Conservation (phyloP, 2,888 invertebrate species). For the Pharmacophagus antenor region DNA sequence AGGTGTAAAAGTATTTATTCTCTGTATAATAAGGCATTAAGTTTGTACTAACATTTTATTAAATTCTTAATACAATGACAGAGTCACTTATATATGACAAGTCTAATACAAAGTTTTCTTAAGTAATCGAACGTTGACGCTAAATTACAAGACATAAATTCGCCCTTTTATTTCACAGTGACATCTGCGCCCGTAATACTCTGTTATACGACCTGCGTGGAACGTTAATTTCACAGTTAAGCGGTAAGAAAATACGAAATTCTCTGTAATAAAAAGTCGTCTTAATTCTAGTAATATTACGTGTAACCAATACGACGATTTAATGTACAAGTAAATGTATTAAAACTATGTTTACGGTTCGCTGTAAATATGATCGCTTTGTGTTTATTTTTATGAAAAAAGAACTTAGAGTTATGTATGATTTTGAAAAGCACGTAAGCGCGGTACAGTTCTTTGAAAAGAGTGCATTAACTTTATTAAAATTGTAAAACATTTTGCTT, state of each 20-base stretch:
- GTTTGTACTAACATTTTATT: neutral
- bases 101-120: neutral
- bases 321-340: no score
- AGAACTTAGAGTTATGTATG: no score
- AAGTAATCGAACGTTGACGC: constrained; percentile 3
- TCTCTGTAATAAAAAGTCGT: neutral
- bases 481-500: no score
- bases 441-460: no score
- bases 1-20: no score
- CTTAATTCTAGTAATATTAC: neutral
- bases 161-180: constrained; percentile 10
- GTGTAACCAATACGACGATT: neutral
- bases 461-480: no score
- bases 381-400: no score
- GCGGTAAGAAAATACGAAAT: neutral
- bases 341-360: no score
- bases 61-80: neutral
- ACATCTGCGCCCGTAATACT: constrained; percentile 25
- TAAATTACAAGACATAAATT: constrained; percentile 20
- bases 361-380: no score
- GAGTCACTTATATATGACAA: no score
- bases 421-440: no score
- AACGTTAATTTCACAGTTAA: constrained; percentile 12
- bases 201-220: constrained; percentile 5
- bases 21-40: no score